Base-by-base conservation (phyloP, 2,888 invertebrate genomes). In the Synergus itoensis region DNA sequence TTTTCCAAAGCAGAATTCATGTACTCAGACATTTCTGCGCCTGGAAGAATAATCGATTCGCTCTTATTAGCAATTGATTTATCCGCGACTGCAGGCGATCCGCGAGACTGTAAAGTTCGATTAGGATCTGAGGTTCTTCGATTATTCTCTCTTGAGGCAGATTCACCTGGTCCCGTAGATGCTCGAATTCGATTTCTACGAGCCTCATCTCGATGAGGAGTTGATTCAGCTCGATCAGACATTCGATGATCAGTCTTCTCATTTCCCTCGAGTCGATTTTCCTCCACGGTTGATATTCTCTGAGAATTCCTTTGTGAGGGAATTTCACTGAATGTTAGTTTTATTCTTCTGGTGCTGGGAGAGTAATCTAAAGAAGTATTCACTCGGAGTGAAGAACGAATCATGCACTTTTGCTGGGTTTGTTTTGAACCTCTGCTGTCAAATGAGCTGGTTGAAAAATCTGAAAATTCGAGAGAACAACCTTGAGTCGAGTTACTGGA, bases 331-430 rank as follows among this genome's bases (percentile, higher is more conserved):
- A 21, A 1, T 60, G 12, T 60, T 12, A 21, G 21, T 18, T 60
- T 60, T 28, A 48, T 67, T 75, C 45, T 75, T 77, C 53, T 21
- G 14, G 36, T 80, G 60, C 21, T 60, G 5, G 60, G 21, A 5
- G 64, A 0, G 12, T 80, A 75, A 79, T 79, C 75, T 4, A 80
- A 75, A 9, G 84, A 85, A 12, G 84, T 84, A 77, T 85, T 83
- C 40, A 85, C 84, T 45, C 57, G 43, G 64, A 84, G 62, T n/a
- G 85, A 85, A 41, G 65, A 75, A 36, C 76, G 76, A 7, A 28
- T 40, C 0, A 76, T 77, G 57, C 16, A 28, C 18, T 57, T 79
- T 14, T 77, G 63, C n/a, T 76, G 77, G 40, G 48, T 60, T 0
- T 60, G 12, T 21, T 21, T 60, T 21, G 60, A 11, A 21, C 12